Conservation (phyloP, 2,113 vertebrate genomes). For the Bambusicola thoracicus region DNA sequence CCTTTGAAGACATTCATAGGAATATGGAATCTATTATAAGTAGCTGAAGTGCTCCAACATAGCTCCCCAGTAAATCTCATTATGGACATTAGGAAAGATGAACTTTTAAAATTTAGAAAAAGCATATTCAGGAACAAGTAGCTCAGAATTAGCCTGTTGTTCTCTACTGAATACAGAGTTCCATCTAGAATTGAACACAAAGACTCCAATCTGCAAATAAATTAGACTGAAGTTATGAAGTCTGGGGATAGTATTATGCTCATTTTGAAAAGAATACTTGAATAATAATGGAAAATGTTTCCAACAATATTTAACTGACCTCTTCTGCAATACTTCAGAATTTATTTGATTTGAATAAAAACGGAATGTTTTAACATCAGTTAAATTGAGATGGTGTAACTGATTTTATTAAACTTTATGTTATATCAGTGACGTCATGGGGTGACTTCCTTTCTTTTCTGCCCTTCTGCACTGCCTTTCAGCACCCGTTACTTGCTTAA, state of each 20-base stretch:
- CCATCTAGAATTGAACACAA: background rate
- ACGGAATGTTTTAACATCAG: background rate
- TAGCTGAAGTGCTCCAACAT: background rate
- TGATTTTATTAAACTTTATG: background rate
- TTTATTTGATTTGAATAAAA: background rate
- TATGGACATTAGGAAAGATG: background rate
- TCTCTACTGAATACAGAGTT: background rate
- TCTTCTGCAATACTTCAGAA: constrained; percentile 8
- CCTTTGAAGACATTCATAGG: background rate
- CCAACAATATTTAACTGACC: background rate
- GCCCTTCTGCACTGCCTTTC: background rate
- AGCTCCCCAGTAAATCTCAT: background rate
- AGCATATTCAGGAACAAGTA: background rate
- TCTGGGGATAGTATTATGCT: background rate
- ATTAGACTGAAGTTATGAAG: background rate
- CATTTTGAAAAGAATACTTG: background rate
- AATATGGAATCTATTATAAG: rapidly evolving
- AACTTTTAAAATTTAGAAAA: background rate
- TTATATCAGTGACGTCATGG: background rate
- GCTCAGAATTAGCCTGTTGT: background rate
- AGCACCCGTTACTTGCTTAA: background rate
- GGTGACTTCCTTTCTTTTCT: background rate
- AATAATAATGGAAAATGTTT: background rate
- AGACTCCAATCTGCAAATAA: background rate
- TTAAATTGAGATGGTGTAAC: background rate